Conservation (phyloP, 2,888 invertebrate species). For the Ephialtes manifestator region DNA sequence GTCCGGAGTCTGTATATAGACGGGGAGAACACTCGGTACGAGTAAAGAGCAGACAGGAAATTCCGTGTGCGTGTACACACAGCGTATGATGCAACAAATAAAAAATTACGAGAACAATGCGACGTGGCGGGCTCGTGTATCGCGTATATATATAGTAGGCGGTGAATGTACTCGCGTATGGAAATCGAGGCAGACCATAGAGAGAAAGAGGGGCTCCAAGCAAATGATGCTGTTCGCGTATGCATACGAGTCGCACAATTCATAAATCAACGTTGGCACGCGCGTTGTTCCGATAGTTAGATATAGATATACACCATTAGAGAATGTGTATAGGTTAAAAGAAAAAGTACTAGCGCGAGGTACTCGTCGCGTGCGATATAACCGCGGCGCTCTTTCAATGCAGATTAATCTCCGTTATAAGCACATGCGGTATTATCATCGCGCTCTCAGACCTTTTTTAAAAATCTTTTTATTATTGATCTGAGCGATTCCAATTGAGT, state of each 20-base stretch:
- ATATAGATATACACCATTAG: slow-evolving; percentile 50
- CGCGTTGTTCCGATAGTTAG: slow-evolving; percentile 69
- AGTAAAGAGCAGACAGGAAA: slow-evolving; percentile 62
- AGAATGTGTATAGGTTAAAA: slow-evolving; percentile 44
- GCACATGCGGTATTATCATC: slow-evolving; percentile 48
- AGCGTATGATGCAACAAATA: slow-evolving; percentile 66
- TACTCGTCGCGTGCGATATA: slow-evolving; percentile 59
- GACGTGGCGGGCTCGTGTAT: slow-evolving; percentile 53
- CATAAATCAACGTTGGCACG: slow-evolving; percentile 73
- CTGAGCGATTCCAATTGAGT: slow-evolving; percentile 27
- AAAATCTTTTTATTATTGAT: slow-evolving; percentile 30
- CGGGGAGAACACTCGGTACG: slow-evolving; percentile 28
- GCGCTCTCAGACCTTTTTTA: slow-evolving; percentile 16
- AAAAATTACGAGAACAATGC: slow-evolving; percentile 68
- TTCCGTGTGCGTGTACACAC: slow-evolving; percentile 55
- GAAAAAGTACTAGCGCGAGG: slow-evolving; percentile 65
- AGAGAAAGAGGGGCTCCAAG: slow-evolving; percentile 52
- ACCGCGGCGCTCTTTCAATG: slow-evolving; percentile 69
- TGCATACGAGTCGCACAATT: slow-evolving; percentile 71
- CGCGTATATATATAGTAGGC: slow-evolving; percentile 46
- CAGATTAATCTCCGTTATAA: slow-evolving; percentile 70
- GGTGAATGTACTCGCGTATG: slow-evolving; percentile 62
- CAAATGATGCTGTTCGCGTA: slow-evolving; percentile 72
- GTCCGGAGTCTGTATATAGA: slow-evolving; percentile 25
- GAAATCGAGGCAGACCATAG: slow-evolving; percentile 67